Evolutionary conservation across 30 jellyfish, hydroid and myxozoan species (phyloP), one percentile per base, ranked within the genome.

Genomic region (Chrysaora quinquecirrha): DNA sequence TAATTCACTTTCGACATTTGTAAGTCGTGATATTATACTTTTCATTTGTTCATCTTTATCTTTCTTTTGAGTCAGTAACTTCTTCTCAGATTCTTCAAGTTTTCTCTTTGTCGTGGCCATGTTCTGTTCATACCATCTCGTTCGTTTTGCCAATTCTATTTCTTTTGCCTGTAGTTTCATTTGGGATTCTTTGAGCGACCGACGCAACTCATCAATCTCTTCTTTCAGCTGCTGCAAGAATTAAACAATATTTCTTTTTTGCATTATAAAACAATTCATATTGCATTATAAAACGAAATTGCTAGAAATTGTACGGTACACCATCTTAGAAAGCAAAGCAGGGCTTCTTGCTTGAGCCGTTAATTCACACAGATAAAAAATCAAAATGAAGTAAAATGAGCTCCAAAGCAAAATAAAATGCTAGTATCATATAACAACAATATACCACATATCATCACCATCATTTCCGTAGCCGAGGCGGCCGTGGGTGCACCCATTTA

Each of bases 11-110:
- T 93, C 98, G 54, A 93, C 94, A 29, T 71, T 76, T 91, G 84
- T 78, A 43, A 93, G 75, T 38, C 98, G 89, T 48, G 86, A 25
- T 16, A 87, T 87, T 12, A 93, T 93, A 35, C 88, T 80, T 38
- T 87, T 87, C 98, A 87, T 93, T 82, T 93, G 95, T 21, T 82
- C 90, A 24, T 93, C 97, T 79, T 88, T 72, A 25, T 93, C 98
- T 30, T 46, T 60, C 50, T 87, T 78, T 56, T 76, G 93, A 23
- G 58, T 65, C 35, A 73, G 80, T 72, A 80, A 64, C 82, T 76
- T 87, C 56, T 33, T 73, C 38, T 86, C 96, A 1, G 92, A 71
- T 30, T 93, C 97, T n/a, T 82, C 71, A 14, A 76, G 71, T 62
- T 93, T 93, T 71, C 34, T 79, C 38, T 78, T 86, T 48, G 76